Evolutionary conservation across 2,888 invertebrate genomes (phyloP).

Genomic region (Rhopalosiphum nymphaeae): DNA sequence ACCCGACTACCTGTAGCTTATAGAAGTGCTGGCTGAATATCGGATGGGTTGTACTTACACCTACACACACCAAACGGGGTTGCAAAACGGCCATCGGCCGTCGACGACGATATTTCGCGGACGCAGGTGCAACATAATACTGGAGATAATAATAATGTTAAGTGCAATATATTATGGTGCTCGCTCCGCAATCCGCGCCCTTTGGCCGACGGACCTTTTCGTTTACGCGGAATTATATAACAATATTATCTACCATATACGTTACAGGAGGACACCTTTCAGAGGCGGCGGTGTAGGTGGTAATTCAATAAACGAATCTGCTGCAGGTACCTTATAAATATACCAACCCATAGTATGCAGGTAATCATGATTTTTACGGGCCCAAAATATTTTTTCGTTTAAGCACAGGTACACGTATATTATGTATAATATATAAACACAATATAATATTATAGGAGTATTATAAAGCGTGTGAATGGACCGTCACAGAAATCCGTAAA

Average conservation of each 20-base stretch:
- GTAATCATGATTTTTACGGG: not conserved
- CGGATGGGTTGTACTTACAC: not conserved
- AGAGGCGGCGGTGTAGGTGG: not conserved
- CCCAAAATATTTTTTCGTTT: not conserved
- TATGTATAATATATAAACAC: conserved; percentile 12
- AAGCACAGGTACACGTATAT: not conserved
- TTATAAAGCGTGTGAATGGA: conserved; percentile 28
- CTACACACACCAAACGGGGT: not conserved
- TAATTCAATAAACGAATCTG: conserved; percentile 19
- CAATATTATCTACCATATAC: not conserved
- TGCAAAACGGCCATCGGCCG: not conserved
- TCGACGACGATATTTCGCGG: not conserved
- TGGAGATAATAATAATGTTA: not conserved
- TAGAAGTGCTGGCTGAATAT: not conserved
- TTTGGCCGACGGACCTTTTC: conserved; percentile 23
- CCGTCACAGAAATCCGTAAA: conserved; percentile 11
- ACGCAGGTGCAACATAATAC: conserved; percentile 1
- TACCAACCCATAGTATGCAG: not conserved
- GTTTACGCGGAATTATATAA: not conserved
- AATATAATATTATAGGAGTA: not conserved
- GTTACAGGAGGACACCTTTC: not conserved
- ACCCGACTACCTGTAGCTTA: not conserved
- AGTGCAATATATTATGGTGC: not conserved
- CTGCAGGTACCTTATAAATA: not conserved
- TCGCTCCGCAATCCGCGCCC: not conserved